These are phyloP conservation scores for Rhizoglyphus robini DNA, from an alignment of 1,140 invertebrate genomes.

Conservation along the genomic window DNA sequence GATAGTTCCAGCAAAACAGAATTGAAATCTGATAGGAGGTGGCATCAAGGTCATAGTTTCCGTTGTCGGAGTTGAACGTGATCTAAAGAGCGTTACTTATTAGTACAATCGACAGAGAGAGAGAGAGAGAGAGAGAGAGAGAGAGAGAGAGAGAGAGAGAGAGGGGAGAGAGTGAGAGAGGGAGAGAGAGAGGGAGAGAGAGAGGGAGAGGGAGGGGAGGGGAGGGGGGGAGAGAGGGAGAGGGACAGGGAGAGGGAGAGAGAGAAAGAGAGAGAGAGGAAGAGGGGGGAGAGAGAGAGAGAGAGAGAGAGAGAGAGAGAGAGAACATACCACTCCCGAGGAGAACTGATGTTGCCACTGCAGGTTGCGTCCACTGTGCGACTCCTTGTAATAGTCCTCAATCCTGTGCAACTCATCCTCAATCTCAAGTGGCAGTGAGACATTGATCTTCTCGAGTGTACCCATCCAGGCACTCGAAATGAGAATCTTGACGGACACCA, in stretches of 20 bases:
- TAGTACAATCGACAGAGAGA: no score
- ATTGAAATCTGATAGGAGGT: conserved; percentile 99
- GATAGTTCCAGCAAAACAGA: conserved; percentile 96
- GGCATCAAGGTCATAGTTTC: conserved; percentile 92
- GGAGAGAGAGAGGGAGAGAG: no score
- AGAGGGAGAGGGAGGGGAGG: no score
- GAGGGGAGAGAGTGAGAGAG: no score
- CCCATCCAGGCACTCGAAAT: conserved; percentile 96
- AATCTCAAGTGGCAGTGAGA: conserved; percentile 86
- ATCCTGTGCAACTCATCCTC: conserved; percentile 94
- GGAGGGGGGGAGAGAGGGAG: no score
- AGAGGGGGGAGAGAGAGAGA: no score
- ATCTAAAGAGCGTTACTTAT: conserved; percentile 56
- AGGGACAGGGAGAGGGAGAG: no score
- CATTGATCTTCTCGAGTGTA: conserved; percentile 79
- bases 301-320: no score
- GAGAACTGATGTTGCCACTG: conserved; percentile 99
- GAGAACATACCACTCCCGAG: conserved; percentile 68
- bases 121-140: no score
- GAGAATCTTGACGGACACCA: conserved; percentile 62
- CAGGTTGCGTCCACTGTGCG: conserved; percentile 92
- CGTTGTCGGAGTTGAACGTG: conserved; percentile 81
- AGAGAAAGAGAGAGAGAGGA: no score
- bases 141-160: no score
- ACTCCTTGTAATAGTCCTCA: conserved; percentile 54